These are phyloP conservation scores for Sterrhoptilus dennistouni DNA, from an alignment of 2,113 vertebrate genomes.

Conservation along the genomic window DNA sequence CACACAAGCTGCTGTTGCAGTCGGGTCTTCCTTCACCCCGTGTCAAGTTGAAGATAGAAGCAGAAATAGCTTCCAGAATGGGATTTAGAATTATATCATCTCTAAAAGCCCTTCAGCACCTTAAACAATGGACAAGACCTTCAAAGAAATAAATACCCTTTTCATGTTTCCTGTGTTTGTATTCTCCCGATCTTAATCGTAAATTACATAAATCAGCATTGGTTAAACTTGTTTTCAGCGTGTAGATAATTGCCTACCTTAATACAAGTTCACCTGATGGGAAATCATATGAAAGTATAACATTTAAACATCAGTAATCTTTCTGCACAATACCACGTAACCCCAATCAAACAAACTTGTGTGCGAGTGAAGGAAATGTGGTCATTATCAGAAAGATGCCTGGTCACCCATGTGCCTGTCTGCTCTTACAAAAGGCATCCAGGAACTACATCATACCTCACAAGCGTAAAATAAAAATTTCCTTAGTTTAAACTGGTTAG, in stretches of 20 bases:
- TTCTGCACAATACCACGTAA: neutral
- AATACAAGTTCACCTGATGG: neutral
- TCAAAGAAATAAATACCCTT: neutral
- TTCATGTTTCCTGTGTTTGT: neutral
- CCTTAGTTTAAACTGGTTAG: neutral
- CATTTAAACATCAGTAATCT: neutral
- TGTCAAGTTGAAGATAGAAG: neutral
- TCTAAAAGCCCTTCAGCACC: neutral
- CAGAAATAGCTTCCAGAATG: neutral
- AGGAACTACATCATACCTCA: neutral
- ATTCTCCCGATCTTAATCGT: neutral
- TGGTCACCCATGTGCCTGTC: neutral
- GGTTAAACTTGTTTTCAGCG: neutral
- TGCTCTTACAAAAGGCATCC: neutral
- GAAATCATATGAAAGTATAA: neutral
- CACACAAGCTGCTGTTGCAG: neutral
- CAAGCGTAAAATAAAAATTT: neutral
- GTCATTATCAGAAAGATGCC: neutral
- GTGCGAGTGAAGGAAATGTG: neutral
- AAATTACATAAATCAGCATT: neutral
- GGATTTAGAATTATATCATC: neutral
- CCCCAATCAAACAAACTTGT: neutral
- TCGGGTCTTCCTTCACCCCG: neutral
- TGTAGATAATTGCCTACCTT: neutral
- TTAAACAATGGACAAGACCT: neutral